These are phyloP conservation scores for Buphagus erythrorhynchus DNA, from an alignment of 2,797 vertebrate species.

Conservation along the genomic window DNA sequence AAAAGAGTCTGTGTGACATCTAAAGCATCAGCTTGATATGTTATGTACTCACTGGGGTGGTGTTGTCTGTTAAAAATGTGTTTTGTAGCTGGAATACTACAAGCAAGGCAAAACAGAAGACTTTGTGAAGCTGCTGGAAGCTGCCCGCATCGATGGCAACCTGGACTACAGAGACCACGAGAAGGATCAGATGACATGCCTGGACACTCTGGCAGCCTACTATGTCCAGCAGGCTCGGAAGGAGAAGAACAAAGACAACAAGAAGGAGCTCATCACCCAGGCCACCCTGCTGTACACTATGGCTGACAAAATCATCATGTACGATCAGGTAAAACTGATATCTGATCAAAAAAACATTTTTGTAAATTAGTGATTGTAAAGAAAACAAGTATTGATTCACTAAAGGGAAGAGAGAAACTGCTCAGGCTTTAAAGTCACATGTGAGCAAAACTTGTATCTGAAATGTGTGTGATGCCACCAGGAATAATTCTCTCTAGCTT, in stretches of 20 bases:
- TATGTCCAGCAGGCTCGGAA: constrained; percentile 98
- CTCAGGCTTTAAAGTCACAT: background rate
- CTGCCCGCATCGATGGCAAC: constrained; percentile 97
- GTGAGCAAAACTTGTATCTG: background rate
- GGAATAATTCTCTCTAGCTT: background rate
- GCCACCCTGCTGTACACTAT: constrained; percentile 97
- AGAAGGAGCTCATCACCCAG: constrained; percentile 98
- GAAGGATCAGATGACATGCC: constrained; percentile 98
- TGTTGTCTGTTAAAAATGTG: background rate
- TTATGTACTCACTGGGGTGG: background rate
- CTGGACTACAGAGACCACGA: constrained; percentile 98
- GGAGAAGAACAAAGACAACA: constrained; percentile 99
- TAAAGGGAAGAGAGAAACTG: background rate
- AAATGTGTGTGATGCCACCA: background rate
- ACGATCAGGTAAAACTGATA: constrained; percentile 91
- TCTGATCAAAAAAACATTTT: accelerated
- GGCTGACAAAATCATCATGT: constrained; percentile 99
- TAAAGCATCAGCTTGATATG: background rate
- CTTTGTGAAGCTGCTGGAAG: constrained; percentile 97
- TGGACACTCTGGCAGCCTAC: constrained; percentile 96
- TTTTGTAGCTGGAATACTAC: constrained; percentile 94
- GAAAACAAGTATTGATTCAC: background rate
- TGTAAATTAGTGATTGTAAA: background rate
- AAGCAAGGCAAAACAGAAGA: constrained; percentile 99
- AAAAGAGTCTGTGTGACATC: background rate